Percentiles rank a stretch among this genome's conserved stretches.
These are phyloP conservation scores for Mactra quadrangularis DNA, from an alignment of 1,140 invertebrate genomes.

Conservation along the genomic window DNA sequence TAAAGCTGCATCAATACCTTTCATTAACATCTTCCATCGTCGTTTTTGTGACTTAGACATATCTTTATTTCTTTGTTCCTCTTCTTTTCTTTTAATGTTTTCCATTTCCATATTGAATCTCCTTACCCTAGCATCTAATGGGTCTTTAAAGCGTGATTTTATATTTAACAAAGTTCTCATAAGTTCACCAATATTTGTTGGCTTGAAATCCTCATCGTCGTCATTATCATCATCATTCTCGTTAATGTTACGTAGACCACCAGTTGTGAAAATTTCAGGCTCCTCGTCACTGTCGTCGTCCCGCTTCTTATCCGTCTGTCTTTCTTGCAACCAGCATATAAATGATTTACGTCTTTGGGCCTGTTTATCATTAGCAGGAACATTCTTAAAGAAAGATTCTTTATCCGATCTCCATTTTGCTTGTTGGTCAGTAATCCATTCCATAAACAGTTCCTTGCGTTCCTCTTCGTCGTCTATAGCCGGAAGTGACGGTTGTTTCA, in stretches of 20 bases:
- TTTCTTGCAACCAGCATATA: conserved; percentile 34
- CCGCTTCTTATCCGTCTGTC: neutral
- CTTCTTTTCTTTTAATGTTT: conserved; percentile 10
- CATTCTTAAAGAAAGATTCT: neutral
- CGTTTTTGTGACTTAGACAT: conserved; percentile 1
- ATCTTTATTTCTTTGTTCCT: neutral
- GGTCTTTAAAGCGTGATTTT: conserved; percentile 39
- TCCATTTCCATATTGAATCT: conserved; percentile 42
- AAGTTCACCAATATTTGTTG: conserved; percentile 40
- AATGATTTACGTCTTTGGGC: conserved; percentile 42
- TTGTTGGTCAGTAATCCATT: conserved; percentile 38
- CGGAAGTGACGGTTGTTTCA: conserved; percentile 33
- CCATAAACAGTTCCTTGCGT: conserved; percentile 39
- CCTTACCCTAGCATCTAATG: conserved; percentile 12
- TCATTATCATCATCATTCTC: neutral
- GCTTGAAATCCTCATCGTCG: neutral
- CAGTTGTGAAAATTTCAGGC: neutral
- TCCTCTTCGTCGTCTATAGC: conserved; percentile 54
- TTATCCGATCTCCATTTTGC: neutral
- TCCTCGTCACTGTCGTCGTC: conserved; percentile 16
- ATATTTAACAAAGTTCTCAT: conserved; percentile 51
- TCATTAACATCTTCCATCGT: conserved; percentile 37
- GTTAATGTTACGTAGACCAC: neutral
- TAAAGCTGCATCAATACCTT: conserved; percentile 38
- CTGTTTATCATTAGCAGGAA: conserved; percentile 4